These are phyloP conservation scores for Brienomyrus longianalis DNA, from an alignment of 2,113 vertebrate genomes.

Conservation along the genomic window DNA sequence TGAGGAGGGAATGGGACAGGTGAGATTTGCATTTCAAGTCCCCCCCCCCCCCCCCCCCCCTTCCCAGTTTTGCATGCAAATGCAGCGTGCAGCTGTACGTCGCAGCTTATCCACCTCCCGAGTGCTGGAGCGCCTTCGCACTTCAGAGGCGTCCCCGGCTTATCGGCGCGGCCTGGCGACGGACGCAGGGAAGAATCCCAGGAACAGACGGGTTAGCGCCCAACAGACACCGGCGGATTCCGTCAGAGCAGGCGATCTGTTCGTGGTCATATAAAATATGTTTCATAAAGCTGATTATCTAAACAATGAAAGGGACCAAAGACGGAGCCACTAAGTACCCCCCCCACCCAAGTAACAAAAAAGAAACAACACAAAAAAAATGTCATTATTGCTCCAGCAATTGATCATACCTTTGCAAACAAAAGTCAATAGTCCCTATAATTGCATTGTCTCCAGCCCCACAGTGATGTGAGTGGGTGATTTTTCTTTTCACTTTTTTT, in stretches of 20 bases:
- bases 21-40: constrained; percentile 48
- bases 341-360: background rate
- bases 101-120: background rate
- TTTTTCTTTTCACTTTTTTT: constrained; percentile 38
- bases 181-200: background rate
- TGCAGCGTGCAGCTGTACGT: background rate
- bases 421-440: constrained; percentile 71
- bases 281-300: background rate
- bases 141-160: background rate
- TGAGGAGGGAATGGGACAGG: constrained; percentile 99
- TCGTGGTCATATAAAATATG: background rate
- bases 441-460: constrained; percentile 61
- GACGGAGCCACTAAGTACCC: background rate
- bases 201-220: background rate
- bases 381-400: constrained; percentile 68
- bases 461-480: constrained; percentile 39
- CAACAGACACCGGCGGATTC: background rate
- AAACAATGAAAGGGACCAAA: background rate
- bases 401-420: constrained; percentile 68
- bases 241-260: background rate
- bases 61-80: constrained; percentile 8
- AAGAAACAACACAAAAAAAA: constrained; percentile 60
- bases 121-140: background rate
- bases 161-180: background rate
- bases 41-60: background rate